These are phyloP conservation scores for Anolis carolinensis DNA, from an alignment of 2,113 vertebrate genomes.

Conservation along the genomic window DNA sequence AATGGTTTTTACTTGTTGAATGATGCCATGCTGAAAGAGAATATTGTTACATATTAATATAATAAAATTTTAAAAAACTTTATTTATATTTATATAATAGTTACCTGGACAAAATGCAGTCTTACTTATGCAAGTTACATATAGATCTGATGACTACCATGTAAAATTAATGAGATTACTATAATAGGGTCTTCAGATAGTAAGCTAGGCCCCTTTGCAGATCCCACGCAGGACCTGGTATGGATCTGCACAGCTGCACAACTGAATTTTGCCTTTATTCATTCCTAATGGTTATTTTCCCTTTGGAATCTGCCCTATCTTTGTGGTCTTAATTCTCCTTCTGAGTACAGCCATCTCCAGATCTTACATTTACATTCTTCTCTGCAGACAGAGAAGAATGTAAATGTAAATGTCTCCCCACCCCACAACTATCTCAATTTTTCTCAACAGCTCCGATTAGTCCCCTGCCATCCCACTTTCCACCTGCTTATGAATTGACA, in stretches of 20 bases:
- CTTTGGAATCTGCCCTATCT: neutral
- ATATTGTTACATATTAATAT: neutral
- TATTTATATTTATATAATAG: neutral
- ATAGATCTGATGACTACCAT: neutral
- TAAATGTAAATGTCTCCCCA: too few species aligned
- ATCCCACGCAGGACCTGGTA: neutral
- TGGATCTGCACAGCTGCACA: neutral
- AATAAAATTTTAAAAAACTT: too few species aligned
- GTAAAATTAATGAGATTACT: neutral
- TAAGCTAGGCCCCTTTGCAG: neutral
- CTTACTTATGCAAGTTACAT: neutral
- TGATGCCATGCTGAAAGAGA: neutral
- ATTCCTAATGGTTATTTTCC: neutral
- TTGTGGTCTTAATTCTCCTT: neutral
- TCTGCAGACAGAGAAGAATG: neutral
- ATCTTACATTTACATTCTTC: neutral
- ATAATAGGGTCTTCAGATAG: neutral
- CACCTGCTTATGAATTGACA: too few species aligned
- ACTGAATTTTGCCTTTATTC: too few species aligned
- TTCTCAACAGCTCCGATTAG: too few species aligned
- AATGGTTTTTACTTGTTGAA: neutral
- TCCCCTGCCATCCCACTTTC: too few species aligned
- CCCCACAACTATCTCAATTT: too few species aligned
- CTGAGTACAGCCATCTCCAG: neutral
- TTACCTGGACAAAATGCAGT: too few species aligned